Conservation (phyloP, 2,888 invertebrate species). For the Abrostola tripartita region DNA sequence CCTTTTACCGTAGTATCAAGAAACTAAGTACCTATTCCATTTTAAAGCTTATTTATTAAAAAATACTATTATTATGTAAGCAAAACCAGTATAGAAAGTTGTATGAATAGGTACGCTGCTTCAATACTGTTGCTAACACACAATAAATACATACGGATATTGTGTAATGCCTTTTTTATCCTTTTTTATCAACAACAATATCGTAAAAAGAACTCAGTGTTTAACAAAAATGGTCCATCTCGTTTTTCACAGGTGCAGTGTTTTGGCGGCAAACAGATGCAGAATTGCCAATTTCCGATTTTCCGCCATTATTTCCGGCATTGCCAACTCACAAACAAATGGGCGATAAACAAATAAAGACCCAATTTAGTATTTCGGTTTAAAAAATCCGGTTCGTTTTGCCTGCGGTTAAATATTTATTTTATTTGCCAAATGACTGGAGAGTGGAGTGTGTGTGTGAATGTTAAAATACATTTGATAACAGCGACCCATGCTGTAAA, state of each 20-base stretch:
- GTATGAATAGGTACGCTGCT: neutral
- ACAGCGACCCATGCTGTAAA: too few relatives aligned
- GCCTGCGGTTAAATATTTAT: neutral
- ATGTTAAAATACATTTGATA: constrained; percentile 1
- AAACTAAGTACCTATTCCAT: too few relatives aligned
- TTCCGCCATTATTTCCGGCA: constrained; percentile 28
- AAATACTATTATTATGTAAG: neutral
- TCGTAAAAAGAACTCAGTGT: neutral
- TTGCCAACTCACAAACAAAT: constrained; percentile 33
- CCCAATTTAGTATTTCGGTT: constrained; percentile 22
- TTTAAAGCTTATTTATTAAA: too few relatives aligned
- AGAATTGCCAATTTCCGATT: constrained; percentile 34
- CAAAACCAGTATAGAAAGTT: neutral
- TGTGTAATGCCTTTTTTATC: neutral
- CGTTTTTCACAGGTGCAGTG: neutral
- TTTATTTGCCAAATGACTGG: neutral
- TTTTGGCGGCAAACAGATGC: constrained; percentile 29
- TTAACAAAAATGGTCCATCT: neutral
- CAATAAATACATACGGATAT: neutral
- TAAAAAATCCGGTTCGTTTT: constrained; percentile 1
- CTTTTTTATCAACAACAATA: neutral
- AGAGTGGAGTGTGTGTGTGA: constrained; percentile 2
- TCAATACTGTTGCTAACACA: too few relatives aligned
- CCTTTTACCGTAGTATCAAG: too few relatives aligned
- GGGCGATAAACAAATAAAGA: constrained; percentile 33